Base-by-base conservation (phyloP, 2,113 vertebrate species). In the Mesocricetus auratus region DNA sequence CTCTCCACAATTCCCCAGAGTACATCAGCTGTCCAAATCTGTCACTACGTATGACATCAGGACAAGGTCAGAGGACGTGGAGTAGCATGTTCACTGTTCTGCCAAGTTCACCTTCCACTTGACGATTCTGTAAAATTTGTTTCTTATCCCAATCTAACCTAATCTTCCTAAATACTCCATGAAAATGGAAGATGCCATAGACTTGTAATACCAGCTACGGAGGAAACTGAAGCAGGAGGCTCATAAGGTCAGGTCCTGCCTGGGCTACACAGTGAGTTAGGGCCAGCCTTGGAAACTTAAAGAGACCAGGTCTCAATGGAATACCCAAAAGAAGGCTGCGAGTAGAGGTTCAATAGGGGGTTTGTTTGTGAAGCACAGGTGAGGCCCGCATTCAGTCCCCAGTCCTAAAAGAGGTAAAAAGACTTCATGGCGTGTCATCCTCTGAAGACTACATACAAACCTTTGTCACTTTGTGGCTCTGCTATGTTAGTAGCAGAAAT, bases 21-120 rank as follows among this genome's bases (percentile, higher is more conserved):
- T 12, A 19, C 0, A 0, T 19, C 26, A 21, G 3, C 17, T 91
- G 45, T 81, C 36, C 10, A 26, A 0, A 12, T 10, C 17, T 85
- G 3, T 21, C 60, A 53, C 1, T 56, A 12, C 66, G 7, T 3
- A 4, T 60, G n/a, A 85, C 5, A 22, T 36, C 5, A 50, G 36
- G 53, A 39, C 0, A 21, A 31, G 24, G 31, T 11, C 2, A 58
- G 24, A 56, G 7, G 3, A 21, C 64, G 8, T 15, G 1, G 11
- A 39, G 3, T 1, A 26, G 5, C 45, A 26, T 19, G 39, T 22
- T 77, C 36, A 50, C 10, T 78, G 21, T 7, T 74, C 53, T 50
- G 0, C 60, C 7, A 64, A 62, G 2, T 26, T 33, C 15, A 9
- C 13, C 31, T 95, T 69, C 11, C 26, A 6, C 8, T 75, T 17